Percentiles rank a stretch among this genome's conserved stretches.
Evolutionary conservation across 2,113 vertebrate species (phyloP).

Genomic region (Ginglymostoma cirratum): DNA sequence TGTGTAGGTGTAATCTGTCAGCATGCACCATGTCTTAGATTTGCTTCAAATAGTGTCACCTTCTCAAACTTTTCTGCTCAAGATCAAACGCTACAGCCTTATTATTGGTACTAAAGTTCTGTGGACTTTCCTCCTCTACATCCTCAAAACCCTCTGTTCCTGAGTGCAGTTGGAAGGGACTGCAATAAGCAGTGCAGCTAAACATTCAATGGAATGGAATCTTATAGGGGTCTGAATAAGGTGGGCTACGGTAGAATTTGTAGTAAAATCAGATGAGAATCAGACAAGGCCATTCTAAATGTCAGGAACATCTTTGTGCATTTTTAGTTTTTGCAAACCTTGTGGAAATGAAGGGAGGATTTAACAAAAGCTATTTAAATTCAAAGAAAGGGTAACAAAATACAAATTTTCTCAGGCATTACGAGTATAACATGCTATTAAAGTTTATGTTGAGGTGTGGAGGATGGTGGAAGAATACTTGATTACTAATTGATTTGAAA

Average conservation of each 20-base stretch:
- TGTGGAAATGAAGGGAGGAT: not conserved
- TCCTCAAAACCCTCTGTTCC: not conserved
- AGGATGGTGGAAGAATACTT: not conserved
- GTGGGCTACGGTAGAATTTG: no score
- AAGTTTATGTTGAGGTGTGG: not conserved
- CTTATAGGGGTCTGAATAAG: no score
- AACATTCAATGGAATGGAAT: no score
- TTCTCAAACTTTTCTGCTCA: not conserved
- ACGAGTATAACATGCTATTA: not conserved
- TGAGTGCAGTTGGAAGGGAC: not conserved
- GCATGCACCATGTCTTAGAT: not conserved
- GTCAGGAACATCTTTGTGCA: no score
- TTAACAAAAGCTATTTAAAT: not conserved
- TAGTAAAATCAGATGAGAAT: no score
- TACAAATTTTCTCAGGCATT: not conserved
- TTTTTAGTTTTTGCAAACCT: not conserved
- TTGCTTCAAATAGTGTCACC: not conserved
- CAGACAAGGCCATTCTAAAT: no score
- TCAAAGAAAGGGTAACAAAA: not conserved
- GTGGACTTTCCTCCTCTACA: not conserved
- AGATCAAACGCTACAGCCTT: not conserved
- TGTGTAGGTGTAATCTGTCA: not conserved
- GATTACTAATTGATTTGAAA: not conserved
- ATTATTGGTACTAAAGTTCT: not conserved
- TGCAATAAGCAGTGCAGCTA: not conserved